Evolutionary conservation across 1,140 invertebrate genomes (phyloP).

Genomic region (Pseudomyrmex concolor): DNA sequence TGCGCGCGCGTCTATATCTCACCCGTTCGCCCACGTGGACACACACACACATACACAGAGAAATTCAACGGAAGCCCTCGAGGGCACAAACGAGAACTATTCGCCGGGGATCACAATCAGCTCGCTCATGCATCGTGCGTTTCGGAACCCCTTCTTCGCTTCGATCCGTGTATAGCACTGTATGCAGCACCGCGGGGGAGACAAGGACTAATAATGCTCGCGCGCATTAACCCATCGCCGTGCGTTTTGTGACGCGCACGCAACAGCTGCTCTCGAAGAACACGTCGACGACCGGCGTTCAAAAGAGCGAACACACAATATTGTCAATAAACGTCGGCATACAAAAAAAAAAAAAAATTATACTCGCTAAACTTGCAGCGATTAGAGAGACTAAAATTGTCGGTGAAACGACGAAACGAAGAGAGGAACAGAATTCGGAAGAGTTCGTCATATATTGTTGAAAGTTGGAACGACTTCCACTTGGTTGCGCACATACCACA

Average conservation of each 20-base stretch:
- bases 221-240: constrained; percentile 15
- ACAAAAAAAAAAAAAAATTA: too few relatives aligned
- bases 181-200: background rate
- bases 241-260: background rate
- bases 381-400: constrained; percentile 32
- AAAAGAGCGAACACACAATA: too few relatives aligned
- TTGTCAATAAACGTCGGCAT: too few relatives aligned
- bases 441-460: constrained; percentile 62
- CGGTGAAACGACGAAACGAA: too few relatives aligned
- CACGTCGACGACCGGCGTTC: too few relatives aligned
- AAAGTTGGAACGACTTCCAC: constrained; percentile 48
- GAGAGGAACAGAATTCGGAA: constrained; percentile 6
- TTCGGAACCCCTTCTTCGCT: constrained; percentile 28
- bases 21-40: constrained; percentile 4
- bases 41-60: background rate
- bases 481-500: background rate
- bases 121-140: constrained; percentile 66
- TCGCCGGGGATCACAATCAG: constrained; percentile 67
- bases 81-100: constrained; percentile 59
- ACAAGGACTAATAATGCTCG: constrained; percentile 32
- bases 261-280: background rate
- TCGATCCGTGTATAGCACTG: background rate
- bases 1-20: background rate
- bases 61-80: constrained; percentile 30
- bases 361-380: background rate